Base-by-base conservation (phyloP, 2,113 vertebrate genomes). In the Corythaixoides concolor region DNA sequence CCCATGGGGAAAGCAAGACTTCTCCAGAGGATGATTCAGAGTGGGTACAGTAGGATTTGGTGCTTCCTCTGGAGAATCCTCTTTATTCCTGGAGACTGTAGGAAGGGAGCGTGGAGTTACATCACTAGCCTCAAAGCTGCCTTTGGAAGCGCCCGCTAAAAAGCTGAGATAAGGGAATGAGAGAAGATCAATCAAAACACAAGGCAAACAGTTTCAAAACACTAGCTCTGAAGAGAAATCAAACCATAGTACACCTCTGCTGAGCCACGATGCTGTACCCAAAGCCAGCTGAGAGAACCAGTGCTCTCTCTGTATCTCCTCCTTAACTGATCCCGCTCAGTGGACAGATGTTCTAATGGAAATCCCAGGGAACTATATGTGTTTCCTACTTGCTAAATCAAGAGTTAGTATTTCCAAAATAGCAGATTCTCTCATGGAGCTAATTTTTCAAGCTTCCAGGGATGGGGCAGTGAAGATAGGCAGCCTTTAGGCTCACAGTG, bases 191-290 rank as follows among this genome's bases (percentile, higher is more conserved):
- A 2, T 41, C 8, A 76, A 90, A 83, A 52, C n/a, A 27, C 8
- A 63, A 76, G 24, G 11, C 11, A 33, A 85, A 58, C 11, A 39
- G 9, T 64, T 91, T 85, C 24, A 37, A 64, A 80, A 18, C 24
- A 30, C 15, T 53, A 22, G 2, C n/a, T 91, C 22, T 76, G 58
- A 88, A 74, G n/a, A 85, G 28, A 87, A 93, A 47, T 30, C 20
- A 49, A 93, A 33, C 5, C 20, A 53, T 37, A 62, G 11, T 11
- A 30, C 15, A 26, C 2, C 11, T 49, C 35, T 49, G 24, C 24
- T 58, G 33, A 96, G 39, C 30, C 1, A 1, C 1, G 1, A 21
- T 16, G 15, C 20, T 26, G 8, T 16, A 73, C 1, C 3, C 63
- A 67, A 64, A 81, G 14, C 27, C 5, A 2, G 3, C 47, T 63